Evolutionary conservation across 2,888 invertebrate species (phyloP).

Genomic region (Phanerotoma sp.): DNA sequence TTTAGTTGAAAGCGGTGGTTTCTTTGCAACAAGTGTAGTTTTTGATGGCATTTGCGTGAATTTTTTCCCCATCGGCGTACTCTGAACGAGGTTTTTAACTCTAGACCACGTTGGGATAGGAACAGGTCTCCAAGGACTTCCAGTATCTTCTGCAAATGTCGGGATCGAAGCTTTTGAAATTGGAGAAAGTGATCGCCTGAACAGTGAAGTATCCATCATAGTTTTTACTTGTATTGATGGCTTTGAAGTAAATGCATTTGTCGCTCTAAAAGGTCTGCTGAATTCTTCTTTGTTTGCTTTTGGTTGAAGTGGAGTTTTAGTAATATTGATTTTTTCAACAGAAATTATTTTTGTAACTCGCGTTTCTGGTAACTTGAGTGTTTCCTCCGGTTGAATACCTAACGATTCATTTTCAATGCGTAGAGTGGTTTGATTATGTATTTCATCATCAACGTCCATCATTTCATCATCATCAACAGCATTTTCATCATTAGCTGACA

Average conservation of each 20-base stretch:
- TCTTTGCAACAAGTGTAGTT: neutral
- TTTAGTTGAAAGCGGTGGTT: too few relatives aligned
- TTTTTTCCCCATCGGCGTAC: slow-evolving; percentile 41
- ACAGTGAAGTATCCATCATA: slow-evolving; percentile 33
- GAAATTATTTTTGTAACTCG: slow-evolving; percentile 3
- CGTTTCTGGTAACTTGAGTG: too few relatives aligned
- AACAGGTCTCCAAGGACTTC: slow-evolving; percentile 44
- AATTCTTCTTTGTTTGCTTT: slow-evolving; percentile 12
- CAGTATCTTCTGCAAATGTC: slow-evolving; percentile 34
- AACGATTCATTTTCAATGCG: neutral
- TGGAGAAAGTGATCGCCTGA: slow-evolving; percentile 45
- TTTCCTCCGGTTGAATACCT: too few relatives aligned
- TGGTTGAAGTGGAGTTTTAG: slow-evolving; percentile 19
- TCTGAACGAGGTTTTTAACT: slow-evolving; percentile 41
- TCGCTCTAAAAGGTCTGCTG: slow-evolving; percentile 17
- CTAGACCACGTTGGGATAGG: slow-evolving; percentile 36
- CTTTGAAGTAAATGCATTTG: slow-evolving; percentile 25
- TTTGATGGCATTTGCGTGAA: neutral
- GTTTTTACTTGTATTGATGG: slow-evolving; percentile 25
- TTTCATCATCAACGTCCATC: neutral
- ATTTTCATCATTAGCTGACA: neutral
- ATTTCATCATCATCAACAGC: neutral
- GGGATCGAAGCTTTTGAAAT: slow-evolving; percentile 32
- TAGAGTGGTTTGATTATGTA: neutral
- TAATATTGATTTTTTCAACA: slow-evolving; percentile 15